phyloP scores from a whole-genome alignment of 2,797 vertebrate species.

The Argya squamiceps region DNA sequence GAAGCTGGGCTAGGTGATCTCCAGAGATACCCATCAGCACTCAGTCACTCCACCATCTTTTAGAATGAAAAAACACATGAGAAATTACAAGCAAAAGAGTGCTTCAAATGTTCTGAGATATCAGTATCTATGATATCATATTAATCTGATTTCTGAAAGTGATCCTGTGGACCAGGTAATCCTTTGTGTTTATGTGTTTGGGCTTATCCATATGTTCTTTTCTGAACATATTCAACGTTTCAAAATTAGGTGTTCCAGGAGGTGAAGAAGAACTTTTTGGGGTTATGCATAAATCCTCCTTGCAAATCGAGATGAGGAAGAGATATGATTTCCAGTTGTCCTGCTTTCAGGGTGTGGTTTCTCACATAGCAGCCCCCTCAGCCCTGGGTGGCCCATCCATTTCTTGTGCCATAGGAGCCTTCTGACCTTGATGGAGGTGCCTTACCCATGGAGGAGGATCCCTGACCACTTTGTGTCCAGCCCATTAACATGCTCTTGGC shows the following conservation, averaged over 20 bases:
- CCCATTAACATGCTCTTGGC: neutral
- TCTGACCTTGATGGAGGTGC: too few species aligned
- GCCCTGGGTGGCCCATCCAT: accelerated
- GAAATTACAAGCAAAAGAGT: neutral
- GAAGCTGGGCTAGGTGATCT: neutral
- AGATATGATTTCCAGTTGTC: neutral
- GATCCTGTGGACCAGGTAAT: neutral
- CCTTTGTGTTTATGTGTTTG: neutral
- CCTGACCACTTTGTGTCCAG: neutral
- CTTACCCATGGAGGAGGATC: neutral
- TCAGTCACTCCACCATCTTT: neutral
- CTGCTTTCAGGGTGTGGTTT: neutral
- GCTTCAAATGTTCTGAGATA: neutral
- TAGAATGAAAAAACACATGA: neutral
- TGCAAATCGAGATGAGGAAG: neutral
- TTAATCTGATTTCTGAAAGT: neutral
- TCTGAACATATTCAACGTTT: neutral
- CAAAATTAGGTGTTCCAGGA: neutral
- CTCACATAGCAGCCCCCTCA: neutral
- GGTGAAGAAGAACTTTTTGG: neutral
- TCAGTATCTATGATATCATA: neutral
- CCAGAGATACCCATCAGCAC: neutral
- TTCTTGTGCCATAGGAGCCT: neutral
- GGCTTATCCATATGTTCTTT: neutral
- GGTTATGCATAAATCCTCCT: neutral